These are phyloP conservation scores for Ardeotis arabs DNA, from an alignment of 2,113 vertebrate species.

Conservation along the genomic window DNA sequence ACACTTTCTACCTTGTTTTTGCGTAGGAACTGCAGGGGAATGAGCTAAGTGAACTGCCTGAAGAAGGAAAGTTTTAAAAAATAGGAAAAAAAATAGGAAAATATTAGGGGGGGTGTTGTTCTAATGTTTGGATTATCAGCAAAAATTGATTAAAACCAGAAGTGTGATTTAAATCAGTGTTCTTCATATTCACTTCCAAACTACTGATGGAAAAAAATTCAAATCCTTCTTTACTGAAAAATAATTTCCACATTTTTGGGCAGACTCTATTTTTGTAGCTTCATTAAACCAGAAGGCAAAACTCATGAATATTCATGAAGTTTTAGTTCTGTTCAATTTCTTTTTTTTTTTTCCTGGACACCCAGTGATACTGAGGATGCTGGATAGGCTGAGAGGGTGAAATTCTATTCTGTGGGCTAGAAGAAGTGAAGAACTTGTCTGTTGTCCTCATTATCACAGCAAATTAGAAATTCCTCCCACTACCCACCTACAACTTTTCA, in stretches of 20 bases:
- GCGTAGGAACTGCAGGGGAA: background rate
- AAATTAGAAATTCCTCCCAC: slow-evolving; percentile 11
- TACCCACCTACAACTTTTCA: background rate
- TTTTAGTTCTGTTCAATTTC: background rate
- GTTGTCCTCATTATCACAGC: background rate
- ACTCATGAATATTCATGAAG: background rate
- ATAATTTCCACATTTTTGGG: background rate
- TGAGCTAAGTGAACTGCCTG: background rate
- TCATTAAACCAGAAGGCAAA: background rate
- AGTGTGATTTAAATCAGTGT: background rate
- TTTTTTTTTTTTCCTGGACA: background rate
- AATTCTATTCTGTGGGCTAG: background rate
- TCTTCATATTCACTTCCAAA: background rate
- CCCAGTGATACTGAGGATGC: background rate
- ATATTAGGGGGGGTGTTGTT: background rate
- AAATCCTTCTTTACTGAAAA: background rate
- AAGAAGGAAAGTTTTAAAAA: background rate
- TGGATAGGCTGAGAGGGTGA: background rate
- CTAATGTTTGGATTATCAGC: background rate
- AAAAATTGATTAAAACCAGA: background rate
- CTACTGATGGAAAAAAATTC: background rate
- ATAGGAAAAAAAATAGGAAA: background rate
- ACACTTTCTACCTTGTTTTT: background rate
- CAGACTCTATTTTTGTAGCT: background rate
- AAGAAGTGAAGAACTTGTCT: background rate